These are phyloP conservation scores for Archivesica marissinica DNA, from an alignment of 1,140 invertebrate species.

Conservation along the genomic window DNA sequence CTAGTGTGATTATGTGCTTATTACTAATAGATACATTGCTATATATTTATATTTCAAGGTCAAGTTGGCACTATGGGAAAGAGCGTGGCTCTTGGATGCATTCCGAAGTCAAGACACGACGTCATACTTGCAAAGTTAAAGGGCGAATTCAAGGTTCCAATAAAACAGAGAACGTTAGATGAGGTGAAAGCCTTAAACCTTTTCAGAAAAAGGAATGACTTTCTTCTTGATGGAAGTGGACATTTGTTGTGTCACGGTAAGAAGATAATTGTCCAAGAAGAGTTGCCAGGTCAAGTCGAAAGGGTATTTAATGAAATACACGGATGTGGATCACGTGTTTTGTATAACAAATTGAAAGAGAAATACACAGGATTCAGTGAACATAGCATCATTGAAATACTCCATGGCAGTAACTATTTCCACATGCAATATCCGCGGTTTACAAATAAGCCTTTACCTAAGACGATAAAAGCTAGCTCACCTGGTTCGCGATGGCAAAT, in stretches of 20 bases:
- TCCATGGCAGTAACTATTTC: conserved; percentile 3
- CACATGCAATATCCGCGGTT: conserved; percentile 21
- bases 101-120: background rate
- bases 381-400: background rate
- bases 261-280: background rate
- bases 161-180: background rate
- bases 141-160: background rate
- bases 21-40: too few relatives aligned
- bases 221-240: background rate
- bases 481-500: conserved; percentile 30
- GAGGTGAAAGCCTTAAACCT: background rate
- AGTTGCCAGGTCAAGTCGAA: background rate
- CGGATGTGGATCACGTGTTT: conserved; percentile 4
- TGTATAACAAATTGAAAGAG: conserved; percentile 26
- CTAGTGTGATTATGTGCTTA: too few relatives aligned
- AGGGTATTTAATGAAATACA: conserved; percentile 4
- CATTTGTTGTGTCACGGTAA: conserved; percentile 20
- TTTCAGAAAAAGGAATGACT: background rate
- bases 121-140: background rate
- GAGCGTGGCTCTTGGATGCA: background rate
- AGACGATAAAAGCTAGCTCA: background rate
- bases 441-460: conserved; percentile 23
- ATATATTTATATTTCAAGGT: too few relatives aligned
- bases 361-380: conserved; percentile 12
- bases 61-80: conserved; percentile 10